Conservation (phyloP, 2,797 vertebrate genomes). For the Oceanodroma leucorhoa region DNA sequence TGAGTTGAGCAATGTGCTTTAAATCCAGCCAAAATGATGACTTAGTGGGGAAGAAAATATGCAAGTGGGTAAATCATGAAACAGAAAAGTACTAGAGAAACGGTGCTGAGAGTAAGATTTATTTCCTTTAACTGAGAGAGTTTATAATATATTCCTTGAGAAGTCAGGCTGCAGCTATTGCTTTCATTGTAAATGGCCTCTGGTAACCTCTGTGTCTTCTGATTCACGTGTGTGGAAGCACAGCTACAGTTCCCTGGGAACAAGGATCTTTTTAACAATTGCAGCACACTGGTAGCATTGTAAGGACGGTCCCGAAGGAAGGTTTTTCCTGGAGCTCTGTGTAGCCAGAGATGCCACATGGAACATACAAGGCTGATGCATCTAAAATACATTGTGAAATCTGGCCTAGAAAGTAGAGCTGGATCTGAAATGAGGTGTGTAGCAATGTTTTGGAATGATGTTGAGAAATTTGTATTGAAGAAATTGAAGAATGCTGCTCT, state of each 20-base stretch:
- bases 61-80: neutral
- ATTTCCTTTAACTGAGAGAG: neutral
- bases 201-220: constrained; percentile 8
- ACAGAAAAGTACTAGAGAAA: neutral
- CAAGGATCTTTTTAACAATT: constrained; percentile 39
- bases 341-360: neutral
- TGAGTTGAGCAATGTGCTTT: constrained; percentile 7
- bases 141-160: constrained; percentile 17
- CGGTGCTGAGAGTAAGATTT: neutral
- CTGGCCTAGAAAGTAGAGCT: constrained; percentile 40
- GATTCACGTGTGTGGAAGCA: constrained; percentile 8
- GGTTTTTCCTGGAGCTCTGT: constrained; percentile 18
- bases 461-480: constrained; percentile 9
- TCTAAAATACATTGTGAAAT: constrained; percentile 14
- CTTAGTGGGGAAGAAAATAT: neutral
- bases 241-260: constrained; percentile 36
- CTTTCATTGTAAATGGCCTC: constrained; percentile 20
- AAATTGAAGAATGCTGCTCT: constrained; percentile 25
- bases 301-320: neutral
- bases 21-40: constrained; percentile 12
- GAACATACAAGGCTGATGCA: neutral
- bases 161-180: constrained; percentile 29
- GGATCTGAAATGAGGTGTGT: constrained; percentile 11
- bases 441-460: constrained; percentile 47
- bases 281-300: constrained; percentile 37